phyloP scores from a whole-genome alignment of 1,140 invertebrate genomes.

The Tetramorium simillimum region DNA sequence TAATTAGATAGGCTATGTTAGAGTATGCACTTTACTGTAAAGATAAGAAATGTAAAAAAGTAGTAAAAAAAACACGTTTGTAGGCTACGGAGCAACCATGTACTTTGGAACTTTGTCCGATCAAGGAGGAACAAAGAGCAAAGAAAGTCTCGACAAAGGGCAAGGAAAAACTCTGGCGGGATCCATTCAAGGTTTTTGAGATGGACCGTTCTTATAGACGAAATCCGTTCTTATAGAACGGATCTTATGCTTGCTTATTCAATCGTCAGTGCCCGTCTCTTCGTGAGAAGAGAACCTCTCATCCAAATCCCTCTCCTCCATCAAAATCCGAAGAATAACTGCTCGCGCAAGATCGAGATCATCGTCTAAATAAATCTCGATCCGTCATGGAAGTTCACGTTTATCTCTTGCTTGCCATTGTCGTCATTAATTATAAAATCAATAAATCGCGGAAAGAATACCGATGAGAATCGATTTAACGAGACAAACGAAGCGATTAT shows the following conservation, averaged over 20 bases:
- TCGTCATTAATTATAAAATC: neutral
- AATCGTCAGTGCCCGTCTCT: neutral
- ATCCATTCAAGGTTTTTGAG: neutral
- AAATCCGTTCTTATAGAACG: neutral
- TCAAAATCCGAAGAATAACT: neutral
- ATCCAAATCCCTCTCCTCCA: neutral
- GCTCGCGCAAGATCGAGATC: neutral
- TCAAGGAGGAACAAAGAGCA: neutral
- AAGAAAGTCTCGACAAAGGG: neutral
- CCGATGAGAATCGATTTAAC: neutral
- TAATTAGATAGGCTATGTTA: too few relatives aligned
- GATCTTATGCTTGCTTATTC: neutral
- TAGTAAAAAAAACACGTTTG: neutral
- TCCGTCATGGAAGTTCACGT: neutral
- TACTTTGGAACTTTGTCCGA: neutral
- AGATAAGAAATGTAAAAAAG: neutral
- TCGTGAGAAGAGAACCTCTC: neutral
- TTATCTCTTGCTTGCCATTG: neutral
- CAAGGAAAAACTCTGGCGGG: neutral
- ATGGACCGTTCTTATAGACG: neutral
- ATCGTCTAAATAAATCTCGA: neutral
- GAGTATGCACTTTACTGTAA: too few relatives aligned
- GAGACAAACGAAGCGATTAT: neutral
- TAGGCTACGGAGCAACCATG: neutral
- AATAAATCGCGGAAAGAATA: neutral